Conservation (phyloP, 1,140 invertebrate species). For the Akabosia matsudoensis region DNA sequence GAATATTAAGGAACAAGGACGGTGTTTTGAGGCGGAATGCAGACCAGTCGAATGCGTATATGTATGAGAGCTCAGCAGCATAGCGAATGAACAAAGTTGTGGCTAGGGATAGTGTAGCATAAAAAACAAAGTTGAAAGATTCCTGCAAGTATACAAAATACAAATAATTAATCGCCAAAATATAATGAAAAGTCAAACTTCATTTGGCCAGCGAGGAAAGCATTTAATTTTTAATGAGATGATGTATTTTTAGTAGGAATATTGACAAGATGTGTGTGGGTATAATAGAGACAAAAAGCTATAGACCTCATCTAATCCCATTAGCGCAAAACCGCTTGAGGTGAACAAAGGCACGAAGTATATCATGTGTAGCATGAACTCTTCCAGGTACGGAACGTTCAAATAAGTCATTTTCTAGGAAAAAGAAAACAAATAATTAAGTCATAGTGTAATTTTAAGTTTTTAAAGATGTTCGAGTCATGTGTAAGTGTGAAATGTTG, state of each 20-base stretch:
- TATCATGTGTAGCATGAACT: constrained; percentile 18
- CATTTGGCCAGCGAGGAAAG: too few relatives aligned
- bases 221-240: too few relatives aligned
- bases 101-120: constrained; percentile 5
- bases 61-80: constrained; percentile 9
- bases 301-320: constrained; percentile 10
- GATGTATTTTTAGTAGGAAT: too few relatives aligned
- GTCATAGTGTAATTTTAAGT: not conserved
- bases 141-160: not conserved
- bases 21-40: constrained; percentile 6
- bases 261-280: too few relatives aligned
- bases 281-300: too few relatives aligned
- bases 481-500: too few relatives aligned
- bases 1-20: not conserved
- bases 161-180: too few relatives aligned
- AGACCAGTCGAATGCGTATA: constrained; percentile 17
- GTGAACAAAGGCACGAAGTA: constrained; percentile 23
- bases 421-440: not conserved
- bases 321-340: not conserved
- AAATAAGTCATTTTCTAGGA: constrained; percentile 10
- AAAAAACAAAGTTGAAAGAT: constrained; percentile 23
- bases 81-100: constrained; percentile 14
- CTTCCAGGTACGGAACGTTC: not conserved
- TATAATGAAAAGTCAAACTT: too few relatives aligned
- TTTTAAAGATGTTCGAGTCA: not conserved